Percentiles rank a stretch among this genome's conserved stretches.
phyloP scores from a whole-genome alignment of 2,113 vertebrate species.

The Heterochromis multidens region DNA sequence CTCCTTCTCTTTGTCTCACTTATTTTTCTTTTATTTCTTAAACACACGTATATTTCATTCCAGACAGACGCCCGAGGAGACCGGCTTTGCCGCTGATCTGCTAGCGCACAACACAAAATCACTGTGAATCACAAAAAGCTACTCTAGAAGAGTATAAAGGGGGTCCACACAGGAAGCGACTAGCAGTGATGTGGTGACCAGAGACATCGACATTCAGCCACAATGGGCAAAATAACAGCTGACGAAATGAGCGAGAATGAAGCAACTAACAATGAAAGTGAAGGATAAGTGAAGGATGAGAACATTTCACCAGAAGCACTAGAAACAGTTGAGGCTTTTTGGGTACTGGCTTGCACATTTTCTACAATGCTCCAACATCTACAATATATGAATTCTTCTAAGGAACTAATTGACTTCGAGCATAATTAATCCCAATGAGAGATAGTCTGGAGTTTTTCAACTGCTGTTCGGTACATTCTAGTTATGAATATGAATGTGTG shows the following conservation, averaged over 20 bases:
- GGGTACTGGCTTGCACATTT: neutral
- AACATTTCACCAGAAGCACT: neutral
- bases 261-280: neutral
- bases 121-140: too few relatives aligned
- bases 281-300: too few relatives aligned
- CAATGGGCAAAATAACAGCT: neutral
- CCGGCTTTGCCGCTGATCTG: conserved; percentile 29
- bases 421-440: conserved; percentile 53
- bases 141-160: too few relatives aligned
- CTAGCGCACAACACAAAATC: conserved; percentile 8
- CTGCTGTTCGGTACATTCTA: neutral
- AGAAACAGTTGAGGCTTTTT: neutral
- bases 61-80: conserved; percentile 33
- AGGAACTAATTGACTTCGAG: conserved; percentile 39
- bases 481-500: neutral
- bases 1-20: conserved; percentile 18
- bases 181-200: neutral
- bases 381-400: conserved; percentile 2
- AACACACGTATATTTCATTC: conserved; percentile 47
- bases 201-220: neutral
- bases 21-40: conserved; percentile 36
- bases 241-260: neutral
- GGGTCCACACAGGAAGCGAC: neutral
- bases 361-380: neutral
- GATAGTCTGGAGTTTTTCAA: conserved; percentile 2